Conservation (phyloP, 2,888 invertebrate genomes). For the Penaeus monodon region DNA sequence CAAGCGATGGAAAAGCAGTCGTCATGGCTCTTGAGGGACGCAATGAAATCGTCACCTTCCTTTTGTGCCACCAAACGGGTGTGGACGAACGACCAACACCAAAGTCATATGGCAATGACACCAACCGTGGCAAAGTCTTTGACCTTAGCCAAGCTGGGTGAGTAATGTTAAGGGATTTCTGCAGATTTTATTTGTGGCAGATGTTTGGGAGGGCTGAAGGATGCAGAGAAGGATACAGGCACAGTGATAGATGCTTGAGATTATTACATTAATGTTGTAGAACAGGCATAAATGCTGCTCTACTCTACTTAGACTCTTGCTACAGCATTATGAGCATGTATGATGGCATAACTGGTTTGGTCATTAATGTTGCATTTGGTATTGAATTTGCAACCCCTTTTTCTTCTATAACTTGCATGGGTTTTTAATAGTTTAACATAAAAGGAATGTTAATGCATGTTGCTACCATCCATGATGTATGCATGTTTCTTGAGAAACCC, state of each 20-base stretch:
- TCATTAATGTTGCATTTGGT: no score
- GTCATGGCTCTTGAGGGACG: constrained; percentile 80
- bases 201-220: not conserved
- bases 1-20: constrained; percentile 80
- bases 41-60: constrained; percentile 77
- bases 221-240: no score
- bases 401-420: not conserved
- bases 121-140: constrained; percentile 65
- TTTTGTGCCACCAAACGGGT: constrained; percentile 67
- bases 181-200: not conserved
- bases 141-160: constrained; percentile 64
- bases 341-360: no score
- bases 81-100: constrained; percentile 51
- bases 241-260: no score
- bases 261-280: no score
- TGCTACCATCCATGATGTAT: no score
- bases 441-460: no score
- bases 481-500: no score
- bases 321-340: no score
- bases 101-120: constrained; percentile 65
- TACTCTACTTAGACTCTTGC: no score
- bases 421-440: no score
- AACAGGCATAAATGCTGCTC: no score
- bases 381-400: not conserved
- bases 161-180: not conserved